Base-by-base conservation (phyloP, 2,888 invertebrate species). In the Belgica antarctica region DNA sequence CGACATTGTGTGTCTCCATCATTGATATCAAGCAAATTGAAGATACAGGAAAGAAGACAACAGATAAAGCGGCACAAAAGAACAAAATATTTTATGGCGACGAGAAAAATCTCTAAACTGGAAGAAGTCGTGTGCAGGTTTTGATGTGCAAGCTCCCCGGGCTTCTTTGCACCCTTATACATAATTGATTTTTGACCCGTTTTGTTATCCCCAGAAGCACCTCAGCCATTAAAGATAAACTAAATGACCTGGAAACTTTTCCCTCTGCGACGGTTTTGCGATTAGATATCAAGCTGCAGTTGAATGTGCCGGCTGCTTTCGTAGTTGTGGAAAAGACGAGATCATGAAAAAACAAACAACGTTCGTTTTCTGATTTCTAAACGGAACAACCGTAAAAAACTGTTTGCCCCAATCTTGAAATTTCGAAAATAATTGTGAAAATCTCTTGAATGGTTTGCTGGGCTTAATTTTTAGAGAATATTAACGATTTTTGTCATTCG, bases 181-280 rank as follows among this genome's bases (percentile, higher is more conserved):
- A 15, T 28, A 61, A 61, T 61, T 31, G 61, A 61, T 61, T 61
- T 61, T 24, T 61, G 27, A 28, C 27, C 28, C 27, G 27, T 61
- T 61, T 52, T 52, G 4, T n/a, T 10, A 31, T 31, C 31, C 4
- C 10, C 31, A 31, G 10, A 31, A 31, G 3, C 41, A 15, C 41
- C 15, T 41, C 41, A 12, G 41, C 12, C 41, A n/a, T n/a, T n/a
- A 41, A 41, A 41, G 10, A 52, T 8, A 7, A 28, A 61, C 61
- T 61, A 61, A 61, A 61, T 61, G 61, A 31, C 61, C 61, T 61
- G 61, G 31, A 61, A 61, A 61, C 15, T 61, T 27, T 52, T 24
- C 15, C 46, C 17, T 19, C 19, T 34, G 7, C 41, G 41, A 52
- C 15, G 34, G 12, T 22, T 28, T n/a, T 28, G 31, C 61, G 61